Conservation (phyloP, 2,797 vertebrate genomes). For the Pangasius krempfi region DNA sequence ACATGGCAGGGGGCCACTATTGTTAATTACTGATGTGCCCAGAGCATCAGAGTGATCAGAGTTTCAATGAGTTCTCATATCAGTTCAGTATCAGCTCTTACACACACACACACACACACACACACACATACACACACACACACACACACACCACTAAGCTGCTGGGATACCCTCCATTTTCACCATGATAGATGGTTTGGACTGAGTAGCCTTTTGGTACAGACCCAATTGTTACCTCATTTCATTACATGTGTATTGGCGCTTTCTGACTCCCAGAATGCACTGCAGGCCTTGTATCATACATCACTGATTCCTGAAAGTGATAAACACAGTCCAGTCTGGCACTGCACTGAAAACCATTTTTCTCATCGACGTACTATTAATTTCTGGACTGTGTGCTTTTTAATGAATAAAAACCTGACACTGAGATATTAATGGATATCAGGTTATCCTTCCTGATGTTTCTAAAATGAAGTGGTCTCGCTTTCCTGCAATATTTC, state of each 20-base stretch:
- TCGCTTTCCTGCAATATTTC: too few species aligned
- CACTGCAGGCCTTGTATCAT: not conserved
- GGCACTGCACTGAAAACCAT: not conserved
- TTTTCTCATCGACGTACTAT: not conserved
- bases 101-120: slow-evolving; percentile 38
- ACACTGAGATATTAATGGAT: not conserved
- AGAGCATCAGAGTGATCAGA: slow-evolving; percentile 42
- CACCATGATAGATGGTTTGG: slow-evolving; percentile 2
- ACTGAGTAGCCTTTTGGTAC: slow-evolving; percentile 3
- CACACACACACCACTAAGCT: slow-evolving; percentile 30
- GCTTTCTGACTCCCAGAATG: slow-evolving; percentile 5
- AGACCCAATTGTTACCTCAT: slow-evolving; percentile 9
- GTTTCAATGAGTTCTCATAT: slow-evolving; percentile 48
- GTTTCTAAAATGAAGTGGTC: not conserved
- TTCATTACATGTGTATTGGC: slow-evolving; percentile 6
- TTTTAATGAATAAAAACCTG: not conserved
- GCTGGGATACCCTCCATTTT: not conserved
- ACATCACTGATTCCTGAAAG: not conserved
- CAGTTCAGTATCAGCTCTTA: slow-evolving; percentile 41
- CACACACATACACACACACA: slow-evolving; percentile 24
- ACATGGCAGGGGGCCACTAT: slow-evolving; percentile 29
- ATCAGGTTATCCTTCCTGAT: not conserved
- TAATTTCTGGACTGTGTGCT: not conserved
- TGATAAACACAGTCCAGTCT: not conserved
- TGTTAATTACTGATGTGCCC: slow-evolving; percentile 53